Base-by-base conservation (phyloP, 1,140 invertebrate genomes). In the Solenopsis invicta region DNA sequence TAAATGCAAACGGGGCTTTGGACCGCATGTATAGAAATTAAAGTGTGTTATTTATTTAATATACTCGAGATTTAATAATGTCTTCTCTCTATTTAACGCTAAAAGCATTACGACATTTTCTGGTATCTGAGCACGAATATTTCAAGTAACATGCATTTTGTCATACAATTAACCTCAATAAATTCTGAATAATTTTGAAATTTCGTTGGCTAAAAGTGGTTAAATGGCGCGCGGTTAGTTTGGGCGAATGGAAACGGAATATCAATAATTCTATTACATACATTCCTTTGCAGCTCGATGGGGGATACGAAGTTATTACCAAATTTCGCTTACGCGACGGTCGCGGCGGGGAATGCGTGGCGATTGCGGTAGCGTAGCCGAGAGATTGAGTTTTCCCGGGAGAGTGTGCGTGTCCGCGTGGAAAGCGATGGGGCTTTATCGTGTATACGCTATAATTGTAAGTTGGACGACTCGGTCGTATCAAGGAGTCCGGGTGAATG, bases 401-500 rank as follows among this genome's bases (percentile, higher is more conserved):
- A 37, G 50, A 69, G 24, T 48, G 45, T 61, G 54, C 69, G 67
- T 74, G 56, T 29, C n/a, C 66, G 66, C 48, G n/a, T 56, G 48
- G 37, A 50, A 67, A 75, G 41, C 62, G 41, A 66, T 16, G 29
- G 72, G 41, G 56, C 71, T 84, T 84, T 78, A 48, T 45, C 45
- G 24, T 61, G 67, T 59, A 85, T 74, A 41, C 64, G n/a, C 18
- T 87, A 71, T 80, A 87, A 88, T 89, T 84, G 76, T 74, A 88
- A 88, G 89, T 88, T 90, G 82, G 59, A 10, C 61, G 66, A 62
- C 66, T 80, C 16, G 29, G 52, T 64, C 66, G 69, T 78, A 89
- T 88, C 87, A 89, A 77, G 54, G 45, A 54, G 34, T 45, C 56
- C 67, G 75, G 84, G 82, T 87, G 90, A 93, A 93, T 92, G 90